Evolutionary conservation across 2,797 vertebrate genomes (phyloP).

Genomic region (Mico argentatus): DNA sequence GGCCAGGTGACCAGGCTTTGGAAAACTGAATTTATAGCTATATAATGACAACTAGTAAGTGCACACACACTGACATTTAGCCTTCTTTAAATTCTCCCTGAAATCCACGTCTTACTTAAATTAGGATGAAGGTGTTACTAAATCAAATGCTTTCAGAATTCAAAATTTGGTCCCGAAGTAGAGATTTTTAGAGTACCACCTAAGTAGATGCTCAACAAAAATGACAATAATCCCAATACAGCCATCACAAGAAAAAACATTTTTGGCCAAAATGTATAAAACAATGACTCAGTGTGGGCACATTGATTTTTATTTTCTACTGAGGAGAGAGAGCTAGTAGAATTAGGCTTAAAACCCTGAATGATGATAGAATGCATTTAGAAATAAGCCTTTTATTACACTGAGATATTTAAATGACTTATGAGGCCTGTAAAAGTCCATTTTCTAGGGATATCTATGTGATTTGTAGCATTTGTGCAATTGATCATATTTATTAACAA

Average conservation of each 20-base stretch:
- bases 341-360: not conserved
- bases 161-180: not conserved
- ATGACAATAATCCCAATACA: not conserved
- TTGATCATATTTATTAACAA: not conserved
- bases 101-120: not conserved
- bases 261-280: not conserved
- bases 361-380: not conserved
- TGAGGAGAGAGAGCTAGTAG: not conserved
- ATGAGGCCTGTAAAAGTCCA: not conserved
- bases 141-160: conserved; percentile 1
- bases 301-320: not conserved
- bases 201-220: not conserved
- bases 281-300: not conserved
- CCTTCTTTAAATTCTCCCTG: not conserved
- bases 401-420: not conserved
- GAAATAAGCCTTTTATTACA: not conserved
- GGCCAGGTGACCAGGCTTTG: not conserved
- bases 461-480: not conserved
- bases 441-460: not conserved
- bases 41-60: not conserved
- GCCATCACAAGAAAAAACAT: not conserved
- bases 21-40: not conserved
- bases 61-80: not conserved
- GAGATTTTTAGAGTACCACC: not conserved
- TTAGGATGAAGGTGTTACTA: not conserved